These are phyloP conservation scores for Microplitis demolitor DNA, from an alignment of 1,140 invertebrate species.

Conservation along the genomic window DNA sequence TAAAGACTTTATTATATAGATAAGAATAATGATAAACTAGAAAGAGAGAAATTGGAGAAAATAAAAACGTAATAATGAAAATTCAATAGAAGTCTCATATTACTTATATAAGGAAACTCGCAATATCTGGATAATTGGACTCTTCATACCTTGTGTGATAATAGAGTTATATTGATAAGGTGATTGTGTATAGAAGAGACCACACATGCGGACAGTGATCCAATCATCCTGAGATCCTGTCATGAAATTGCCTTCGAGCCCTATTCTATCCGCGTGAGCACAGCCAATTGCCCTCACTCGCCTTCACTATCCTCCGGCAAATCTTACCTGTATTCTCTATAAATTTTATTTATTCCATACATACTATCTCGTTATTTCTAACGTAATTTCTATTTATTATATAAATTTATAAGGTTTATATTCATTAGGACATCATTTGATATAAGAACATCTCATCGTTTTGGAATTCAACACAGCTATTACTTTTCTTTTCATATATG, in stretches of 20 bases:
- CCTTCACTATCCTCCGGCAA: slow-evolving; percentile 38
- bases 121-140: slow-evolving; percentile 42
- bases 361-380: background rate
- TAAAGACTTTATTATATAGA: too few species aligned
- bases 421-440: background rate
- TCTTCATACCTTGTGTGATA: slow-evolving; percentile 36
- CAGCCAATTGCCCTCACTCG: slow-evolving; percentile 45
- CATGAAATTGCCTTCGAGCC: slow-evolving; percentile 53
- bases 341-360: slow-evolving; percentile 27
- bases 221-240: slow-evolving; percentile 56
- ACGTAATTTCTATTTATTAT: background rate
- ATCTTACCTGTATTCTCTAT: slow-evolving; percentile 51
- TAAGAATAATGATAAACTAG: background rate
- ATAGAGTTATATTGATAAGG: slow-evolving; percentile 50
- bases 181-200: slow-evolving; percentile 20
- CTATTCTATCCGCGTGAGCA: slow-evolving; percentile 48
- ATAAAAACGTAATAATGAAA: background rate
- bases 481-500: too few species aligned
- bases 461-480: too few species aligned
- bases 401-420: background rate
- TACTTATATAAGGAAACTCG: slow-evolving; percentile 11
- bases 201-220: slow-evolving; percentile 42
- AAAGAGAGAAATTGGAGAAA: background rate
- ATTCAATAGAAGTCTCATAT: slow-evolving; percentile 45
- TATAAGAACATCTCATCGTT: background rate